Conservation (phyloP, 2,113 vertebrate species). For the Euleptes europaea region DNA sequence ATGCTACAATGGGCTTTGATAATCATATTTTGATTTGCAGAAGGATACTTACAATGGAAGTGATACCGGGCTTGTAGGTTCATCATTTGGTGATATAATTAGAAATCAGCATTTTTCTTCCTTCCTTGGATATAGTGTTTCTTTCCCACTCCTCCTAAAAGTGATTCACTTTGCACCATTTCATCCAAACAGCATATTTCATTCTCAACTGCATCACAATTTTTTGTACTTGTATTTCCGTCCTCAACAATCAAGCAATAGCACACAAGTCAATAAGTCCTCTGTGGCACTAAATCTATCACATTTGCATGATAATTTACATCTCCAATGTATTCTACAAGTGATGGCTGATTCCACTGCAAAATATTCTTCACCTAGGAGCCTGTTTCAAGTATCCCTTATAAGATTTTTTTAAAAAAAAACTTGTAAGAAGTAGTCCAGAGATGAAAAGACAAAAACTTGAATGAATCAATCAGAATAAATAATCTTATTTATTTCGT, state of each 20-base stretch:
- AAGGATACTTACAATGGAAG: slow-evolving; percentile 76
- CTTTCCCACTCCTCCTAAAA: slow-evolving; percentile 51
- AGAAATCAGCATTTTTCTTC: slow-evolving; percentile 77
- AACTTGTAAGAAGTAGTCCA: slow-evolving; percentile 36
- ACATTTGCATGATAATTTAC: slow-evolving; percentile 1
- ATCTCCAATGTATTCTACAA: slow-evolving; percentile 29
- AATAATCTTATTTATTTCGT: slow-evolving; percentile 30
- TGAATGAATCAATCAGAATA: slow-evolving; percentile 47
- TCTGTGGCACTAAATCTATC: slow-evolving; percentile 5
- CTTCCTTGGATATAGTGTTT: slow-evolving; percentile 56
- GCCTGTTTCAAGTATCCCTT: slow-evolving; percentile 27
- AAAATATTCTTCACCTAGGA: background rate
- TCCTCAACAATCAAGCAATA: slow-evolving; percentile 58
- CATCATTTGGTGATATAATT: slow-evolving; percentile 78
- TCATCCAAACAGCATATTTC: slow-evolving; percentile 53
- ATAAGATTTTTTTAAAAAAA: slow-evolving; percentile 37
- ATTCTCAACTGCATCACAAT: slow-evolving; percentile 39
- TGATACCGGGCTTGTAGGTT: slow-evolving; percentile 77
- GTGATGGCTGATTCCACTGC: slow-evolving; percentile 3
- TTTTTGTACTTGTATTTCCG: slow-evolving; percentile 61
- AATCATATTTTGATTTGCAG: slow-evolving; percentile 11
- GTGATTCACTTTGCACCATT: slow-evolving; percentile 68
- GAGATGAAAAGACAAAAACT: slow-evolving; percentile 35
- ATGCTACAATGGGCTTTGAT: background rate
- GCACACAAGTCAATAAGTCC: slow-evolving; percentile 45